Conservation (phyloP, 2,797 vertebrate genomes). For the Chelmon rostratus region DNA sequence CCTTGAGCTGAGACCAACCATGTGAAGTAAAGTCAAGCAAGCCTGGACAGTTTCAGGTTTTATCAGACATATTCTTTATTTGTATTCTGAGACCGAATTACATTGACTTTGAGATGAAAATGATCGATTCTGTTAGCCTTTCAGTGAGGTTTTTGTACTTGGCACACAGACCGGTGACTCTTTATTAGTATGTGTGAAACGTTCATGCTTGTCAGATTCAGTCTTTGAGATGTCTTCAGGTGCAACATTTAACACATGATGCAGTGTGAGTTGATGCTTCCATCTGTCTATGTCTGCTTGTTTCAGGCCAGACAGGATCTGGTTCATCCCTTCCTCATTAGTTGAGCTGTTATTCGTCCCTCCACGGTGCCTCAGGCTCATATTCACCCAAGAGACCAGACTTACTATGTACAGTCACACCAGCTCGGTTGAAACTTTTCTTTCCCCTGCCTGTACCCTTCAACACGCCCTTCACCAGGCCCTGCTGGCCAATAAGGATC, state of each 20-base stretch:
- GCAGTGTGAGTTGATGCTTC: neutral
- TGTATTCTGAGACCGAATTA: neutral
- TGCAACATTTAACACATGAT: neutral
- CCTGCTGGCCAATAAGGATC: constrained; percentile 17
- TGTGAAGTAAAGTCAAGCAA: neutral
- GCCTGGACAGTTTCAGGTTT: neutral
- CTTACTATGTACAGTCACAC: constrained; percentile 5
- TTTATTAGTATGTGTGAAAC: too few relatives aligned
- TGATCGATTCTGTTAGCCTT: neutral
- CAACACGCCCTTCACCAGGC: constrained; percentile 26
- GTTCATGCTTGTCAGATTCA: neutral
- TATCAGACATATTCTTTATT: neutral
- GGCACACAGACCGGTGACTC: neutral
- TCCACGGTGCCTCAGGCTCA: neutral
- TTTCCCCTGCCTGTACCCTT: constrained; percentile 25
- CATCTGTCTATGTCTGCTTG: neutral
- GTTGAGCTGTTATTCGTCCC: neutral
- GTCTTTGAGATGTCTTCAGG: neutral
- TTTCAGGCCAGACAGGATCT: neutral
- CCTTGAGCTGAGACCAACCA: neutral
- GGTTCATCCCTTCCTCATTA: constrained; percentile 15
- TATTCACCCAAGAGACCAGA: neutral
- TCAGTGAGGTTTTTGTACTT: neutral
- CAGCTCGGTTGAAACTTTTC: constrained; percentile 1
- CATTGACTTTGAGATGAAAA: neutral